These are phyloP conservation scores for Macropodus opercularis DNA, from an alignment of 2,797 vertebrate genomes.

Conservation along the genomic window DNA sequence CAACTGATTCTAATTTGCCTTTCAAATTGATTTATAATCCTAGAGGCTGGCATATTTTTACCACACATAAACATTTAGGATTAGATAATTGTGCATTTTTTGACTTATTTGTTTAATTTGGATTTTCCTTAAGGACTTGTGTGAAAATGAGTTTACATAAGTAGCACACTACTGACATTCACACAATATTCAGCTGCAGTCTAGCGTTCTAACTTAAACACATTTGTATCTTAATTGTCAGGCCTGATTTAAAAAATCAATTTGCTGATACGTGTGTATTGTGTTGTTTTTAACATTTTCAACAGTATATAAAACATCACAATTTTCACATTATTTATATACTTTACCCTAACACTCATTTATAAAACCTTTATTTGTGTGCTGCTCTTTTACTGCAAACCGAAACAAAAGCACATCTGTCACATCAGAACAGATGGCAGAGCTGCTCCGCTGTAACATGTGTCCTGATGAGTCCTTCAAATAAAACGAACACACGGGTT, in stretches of 20 bases:
- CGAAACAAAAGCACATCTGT: slow-evolving; percentile 32
- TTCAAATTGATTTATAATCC: too few relatives aligned
- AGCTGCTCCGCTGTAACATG: slow-evolving; percentile 43
- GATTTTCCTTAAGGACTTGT: too few relatives aligned
- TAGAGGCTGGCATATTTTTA: too few relatives aligned
- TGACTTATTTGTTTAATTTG: too few relatives aligned
- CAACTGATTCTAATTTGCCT: too few relatives aligned
- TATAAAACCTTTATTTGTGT: background rate
- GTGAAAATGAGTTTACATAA: too few relatives aligned
- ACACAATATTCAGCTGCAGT: background rate
- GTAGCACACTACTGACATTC: too few relatives aligned
- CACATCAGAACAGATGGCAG: slow-evolving; percentile 36
- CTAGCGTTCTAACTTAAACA: slow-evolving; percentile 8
- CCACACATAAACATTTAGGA: too few relatives aligned
- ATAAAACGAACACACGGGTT: slow-evolving; percentile 33
- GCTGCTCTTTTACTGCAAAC: slow-evolving; percentile 14
- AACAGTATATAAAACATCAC: background rate
- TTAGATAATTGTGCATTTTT: too few relatives aligned
- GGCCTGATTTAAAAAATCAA: background rate
- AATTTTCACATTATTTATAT: too few relatives aligned
- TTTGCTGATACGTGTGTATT: background rate
- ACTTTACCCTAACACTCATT: slow-evolving; percentile 5
- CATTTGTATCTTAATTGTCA: slow-evolving; percentile 13
- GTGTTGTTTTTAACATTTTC: background rate
- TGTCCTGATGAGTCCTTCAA: slow-evolving; percentile 33